Evolutionary conservation across 2,797 vertebrate species (phyloP), one percentile per base, ranked within the genome.

Genomic region (Scolopax bukidnonensis): DNA sequence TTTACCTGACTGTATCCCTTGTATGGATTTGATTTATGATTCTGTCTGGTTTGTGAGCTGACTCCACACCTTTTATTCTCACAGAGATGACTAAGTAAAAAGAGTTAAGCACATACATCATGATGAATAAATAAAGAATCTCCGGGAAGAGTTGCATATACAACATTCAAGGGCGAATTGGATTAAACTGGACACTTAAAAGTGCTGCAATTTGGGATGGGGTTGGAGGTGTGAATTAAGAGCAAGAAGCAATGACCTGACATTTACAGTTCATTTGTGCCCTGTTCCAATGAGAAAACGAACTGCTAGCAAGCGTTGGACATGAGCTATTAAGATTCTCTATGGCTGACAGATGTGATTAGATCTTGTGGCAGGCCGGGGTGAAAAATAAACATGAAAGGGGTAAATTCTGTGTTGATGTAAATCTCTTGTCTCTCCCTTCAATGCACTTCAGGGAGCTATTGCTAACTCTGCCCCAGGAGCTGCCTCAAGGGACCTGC

Each of bases 41-140:
- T 87, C 68, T 32, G 38, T 89, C 51, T 79, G 16, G 18, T 93
- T 89, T 68, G 53, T 94, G 40, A 95, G 94, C 90, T 91, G 84
- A 84, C 94, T 89, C 77, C 45, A 93, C 80, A 93, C 50, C 57
- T 94, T 87, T 90, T 54, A 20, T 93, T 60, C 48, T 90, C 78
- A 92, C 40, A 78, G 73, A 74, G 92, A 69, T 75, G 81, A 79
- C 73, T 77, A 94, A 73, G 92, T 87, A 67, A 91, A 93, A 95
- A 87, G 57, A 94, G 41, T 57, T 86, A 79, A 91, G 78, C 57
- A 65, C 36, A 53, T 47, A 68, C 14, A 20, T 36, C 54, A 9
- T 38, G 57, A 89, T 1, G 9, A 84, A 54, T 60, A 89, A 84
- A 56, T 33, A 83, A 57, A 63, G 5, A 80, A 28, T 81, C 25